Evolutionary conservation across 2,888 invertebrate species (phyloP), one percentile per base, ranked within the genome.

Genomic region (Dolichomitus sp.): DNA sequence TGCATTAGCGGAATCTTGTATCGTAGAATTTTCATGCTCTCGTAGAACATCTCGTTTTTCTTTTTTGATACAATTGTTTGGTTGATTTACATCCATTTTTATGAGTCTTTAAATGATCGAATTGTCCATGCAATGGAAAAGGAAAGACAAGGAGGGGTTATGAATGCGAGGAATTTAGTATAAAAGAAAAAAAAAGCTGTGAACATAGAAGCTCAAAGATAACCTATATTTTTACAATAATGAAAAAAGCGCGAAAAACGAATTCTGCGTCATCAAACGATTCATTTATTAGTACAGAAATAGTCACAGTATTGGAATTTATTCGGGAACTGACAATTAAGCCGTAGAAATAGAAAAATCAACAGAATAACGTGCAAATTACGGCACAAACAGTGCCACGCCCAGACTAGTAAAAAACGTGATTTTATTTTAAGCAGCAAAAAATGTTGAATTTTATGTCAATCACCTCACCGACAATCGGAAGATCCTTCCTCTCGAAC

Each of bases 301-400:
- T 17, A 17, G 27, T 42, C 42, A 19, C 37, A 5, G 19, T n/a
- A 45, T 59, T 30, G 57, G 4, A 40, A 75, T 50, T 61, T 30
- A 65, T 50, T 42, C 12, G 11, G 33, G n/a, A 63, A 52, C 4
- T 50, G 23, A 61, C 11, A 52, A 65, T 50, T 19, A 45, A 48
- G 4, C n/a, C n/a, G 19, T 59, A 9, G 66, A 75, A 50, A 65
- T 33, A 48, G 59, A 79, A 79, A 79, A 45, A 79, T 79, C 65
- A 74, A 69, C 63, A 78, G 50, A 48, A 52, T 27, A 23, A 79
- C 59, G 70, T 70, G 23, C 59, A 45, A 79, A 66, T 81, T 61
- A 37, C 37, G 19, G 65, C 72, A 30, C 19, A 37, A 50, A 75
- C 30, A n/a, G 81, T 84, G 86, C 89, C 89, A 89, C 90, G 85